A percentile compares a stretch with the other conserved stretches of the same genome.
phyloP scores from a whole-genome alignment of 2,888 invertebrate genomes.

The Macrophya alboannulata region DNA sequence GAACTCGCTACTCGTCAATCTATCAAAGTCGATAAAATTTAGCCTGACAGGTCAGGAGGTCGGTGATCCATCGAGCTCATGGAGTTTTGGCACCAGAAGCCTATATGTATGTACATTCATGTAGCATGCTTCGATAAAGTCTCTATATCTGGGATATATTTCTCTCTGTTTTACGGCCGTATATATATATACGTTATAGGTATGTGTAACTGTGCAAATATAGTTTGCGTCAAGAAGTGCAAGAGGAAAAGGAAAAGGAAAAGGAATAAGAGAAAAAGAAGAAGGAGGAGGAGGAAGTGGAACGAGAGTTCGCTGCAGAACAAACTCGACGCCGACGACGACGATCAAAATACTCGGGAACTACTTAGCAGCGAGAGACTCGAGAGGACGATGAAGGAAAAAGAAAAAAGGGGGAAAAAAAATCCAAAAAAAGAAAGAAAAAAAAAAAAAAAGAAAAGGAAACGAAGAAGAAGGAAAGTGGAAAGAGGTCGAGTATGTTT shows the following conservation, averaged over 20 bases:
- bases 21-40: slow-evolving; percentile 37
- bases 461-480: not conserved
- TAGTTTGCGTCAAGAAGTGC: slow-evolving; percentile 17
- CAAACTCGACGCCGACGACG: slow-evolving; percentile 30
- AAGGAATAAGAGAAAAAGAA: not conserved
- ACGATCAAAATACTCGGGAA: slow-evolving; percentile 32
- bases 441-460: not conserved
- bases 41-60: not conserved
- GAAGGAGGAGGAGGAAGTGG: not conserved
- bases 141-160: slow-evolving; percentile 1
- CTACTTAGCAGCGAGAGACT: slow-evolving; percentile 27
- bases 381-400: slow-evolving; percentile 31
- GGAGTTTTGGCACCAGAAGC: slow-evolving; percentile 20
- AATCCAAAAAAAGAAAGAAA: not conserved
- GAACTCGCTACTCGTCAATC: slow-evolving; percentile 27
- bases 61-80: slow-evolving; percentile 12
- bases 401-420: not conserved
- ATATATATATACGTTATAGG: not conserved
- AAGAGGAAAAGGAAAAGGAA: not conserved
- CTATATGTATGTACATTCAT: not conserved
- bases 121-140: slow-evolving; percentile 1
- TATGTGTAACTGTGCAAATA: slow-evolving; percentile 16
- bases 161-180: not conserved
- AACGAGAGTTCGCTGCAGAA: slow-evolving; percentile 16
- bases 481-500: slow-evolving; percentile 53